These are phyloP conservation scores for Rattus rattus DNA, from an alignment of 2,113 vertebrate species.

Conservation along the genomic window DNA sequence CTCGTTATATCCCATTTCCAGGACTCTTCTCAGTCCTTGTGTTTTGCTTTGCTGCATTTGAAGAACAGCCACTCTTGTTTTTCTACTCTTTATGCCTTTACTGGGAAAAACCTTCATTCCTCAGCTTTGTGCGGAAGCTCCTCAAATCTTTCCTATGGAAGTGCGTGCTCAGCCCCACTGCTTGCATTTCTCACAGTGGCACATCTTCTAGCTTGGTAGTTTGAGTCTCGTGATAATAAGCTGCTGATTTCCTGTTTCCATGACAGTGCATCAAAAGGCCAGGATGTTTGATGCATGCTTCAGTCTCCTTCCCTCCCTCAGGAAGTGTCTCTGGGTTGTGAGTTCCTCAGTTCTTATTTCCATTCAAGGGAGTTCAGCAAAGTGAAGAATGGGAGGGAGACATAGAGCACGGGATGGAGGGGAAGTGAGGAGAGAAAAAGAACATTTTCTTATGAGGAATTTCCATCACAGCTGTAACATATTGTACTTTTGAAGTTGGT, in stretches of 20 bases:
- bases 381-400: not conserved
- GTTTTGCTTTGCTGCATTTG: not conserved
- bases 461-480: not conserved
- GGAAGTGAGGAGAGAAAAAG: not conserved
- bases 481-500: not conserved
- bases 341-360: not conserved
- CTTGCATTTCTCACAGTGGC: not conserved
- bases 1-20: not conserved
- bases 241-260: not conserved
- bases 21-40: not conserved
- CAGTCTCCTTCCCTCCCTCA: no score
- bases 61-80: not conserved
- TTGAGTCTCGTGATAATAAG: not conserved
- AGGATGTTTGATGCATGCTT: not conserved
- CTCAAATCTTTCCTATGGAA: not conserved
- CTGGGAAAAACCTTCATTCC: not conserved
- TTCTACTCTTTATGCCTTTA: not conserved
- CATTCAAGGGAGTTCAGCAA: not conserved
- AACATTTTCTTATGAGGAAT: conserved; percentile 11
- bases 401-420: not conserved
- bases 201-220: not conserved
- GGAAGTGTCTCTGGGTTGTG: not conserved
- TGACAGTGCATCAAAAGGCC: not conserved
- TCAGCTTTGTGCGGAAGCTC: not conserved
- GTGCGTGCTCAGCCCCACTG: no score